Conservation (phyloP, 2,888 invertebrate species). For the Agrenia bidenticulata region DNA sequence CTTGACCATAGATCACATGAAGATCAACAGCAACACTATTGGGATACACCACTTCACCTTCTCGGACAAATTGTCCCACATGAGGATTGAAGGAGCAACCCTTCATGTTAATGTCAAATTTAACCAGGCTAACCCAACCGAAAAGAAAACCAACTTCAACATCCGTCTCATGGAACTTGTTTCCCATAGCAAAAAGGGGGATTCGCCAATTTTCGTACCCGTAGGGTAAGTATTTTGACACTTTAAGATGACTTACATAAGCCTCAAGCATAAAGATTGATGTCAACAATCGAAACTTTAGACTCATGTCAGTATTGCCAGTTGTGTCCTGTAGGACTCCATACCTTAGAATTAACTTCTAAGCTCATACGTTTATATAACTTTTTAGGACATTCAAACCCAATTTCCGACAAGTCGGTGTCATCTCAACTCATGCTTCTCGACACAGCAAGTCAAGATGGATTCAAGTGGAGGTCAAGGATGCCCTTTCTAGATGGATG, state of each 20-base stretch:
- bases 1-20: background rate
- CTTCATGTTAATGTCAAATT: constrained; percentile 47
- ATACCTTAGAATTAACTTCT: too few relatives aligned
- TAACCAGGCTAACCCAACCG: constrained; percentile 21
- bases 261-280: background rate
- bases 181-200: constrained; percentile 40
- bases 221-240: background rate
- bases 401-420: constrained; percentile 26
- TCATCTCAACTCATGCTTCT: constrained; percentile 8
- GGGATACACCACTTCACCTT: constrained; percentile 49
- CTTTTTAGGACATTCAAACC: constrained; percentile 47
- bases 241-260: background rate
- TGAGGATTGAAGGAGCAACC: constrained; percentile 48
- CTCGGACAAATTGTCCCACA: constrained; percentile 51
- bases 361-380: too few relatives aligned
- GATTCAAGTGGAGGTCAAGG: constrained; percentile 50
- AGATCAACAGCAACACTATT: constrained; percentile 18
- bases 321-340: too few relatives aligned
- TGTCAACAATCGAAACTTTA: too few relatives aligned
- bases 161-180: constrained; percentile 44
- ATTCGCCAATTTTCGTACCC: constrained; percentile 37
- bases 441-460: constrained; percentile 43
- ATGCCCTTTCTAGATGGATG: constrained; percentile 48
- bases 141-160: constrained; percentile 36
- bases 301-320: too few relatives aligned